Base-by-base conservation (phyloP, 1,140 invertebrate genomes). In the Coboldia fuscipes region DNA sequence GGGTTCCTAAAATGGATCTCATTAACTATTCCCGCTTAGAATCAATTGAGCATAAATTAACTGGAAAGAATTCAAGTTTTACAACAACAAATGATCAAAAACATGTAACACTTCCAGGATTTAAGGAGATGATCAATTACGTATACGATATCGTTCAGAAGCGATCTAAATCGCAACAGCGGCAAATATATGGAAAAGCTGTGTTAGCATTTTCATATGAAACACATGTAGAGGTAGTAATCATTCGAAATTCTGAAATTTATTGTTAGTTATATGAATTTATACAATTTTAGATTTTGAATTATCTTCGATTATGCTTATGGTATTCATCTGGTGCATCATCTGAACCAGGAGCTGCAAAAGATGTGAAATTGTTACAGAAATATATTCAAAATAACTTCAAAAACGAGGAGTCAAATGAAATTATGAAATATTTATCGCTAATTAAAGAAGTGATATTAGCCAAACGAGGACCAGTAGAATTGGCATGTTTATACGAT, bases 261-360 rank as follows among this genome's bases (percentile, higher is more conserved):
- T 17, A 19, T 7, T 17, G 3, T 19, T 16, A 16, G 18, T 17
- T 21, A 28, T 21, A 5, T 7, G 8, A 21, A 14, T 9, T 15
- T 14, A 23, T 34, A 23, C 33, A n/a, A 32, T 56, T 58, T 13
- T 46, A 82, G 74, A 73, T 84, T 38, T 51, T 86, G 5, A 59
- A 72, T 3, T 86, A 85, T 53, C 51, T 83, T 34, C 63, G 80
- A 3, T 60, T 82, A 43, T 84, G 80, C 47, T 53, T 88, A 15
- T 55, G 52, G 51, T 54, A 48, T 30, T 55, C 52, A 7, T 48
- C 52, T 15, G 51, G 48, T 1, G 46, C 57, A 16, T 44, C 57
- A 4, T 47, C 47, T 9, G 53, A 60, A 16, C 62, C 62, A 1
- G 51, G 50, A 3, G 45, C 50, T 38, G 45, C 50, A 20, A 49